Evolutionary conservation across 2,888 invertebrate genomes (phyloP), one percentile per base, ranked within the genome.

Genomic region (Cantharis lateralis): DNA sequence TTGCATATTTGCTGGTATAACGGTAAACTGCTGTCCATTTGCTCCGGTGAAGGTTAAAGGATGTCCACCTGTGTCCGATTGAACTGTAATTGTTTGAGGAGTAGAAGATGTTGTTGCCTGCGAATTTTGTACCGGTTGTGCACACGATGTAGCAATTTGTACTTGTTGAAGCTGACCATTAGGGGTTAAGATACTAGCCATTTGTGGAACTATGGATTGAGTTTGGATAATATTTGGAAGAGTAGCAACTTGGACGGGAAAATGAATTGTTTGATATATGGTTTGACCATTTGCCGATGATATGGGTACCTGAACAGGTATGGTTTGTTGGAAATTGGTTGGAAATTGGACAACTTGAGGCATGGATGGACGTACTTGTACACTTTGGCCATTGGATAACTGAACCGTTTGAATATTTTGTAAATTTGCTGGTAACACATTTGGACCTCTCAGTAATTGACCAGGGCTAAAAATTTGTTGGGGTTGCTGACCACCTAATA

Each of bases 241-340:
- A 16, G 93, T 92, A 4, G 90, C 89, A 62, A 89, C 90, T 87
- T 97, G 97, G 15, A 98, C 91, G 0, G 98, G 98, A 83, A 98
- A 93, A 87, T 98, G 98, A 0, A 98, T 94, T 0, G 98, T 98
- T 87, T 98, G 98, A 88, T 97, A 95, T 77, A 98, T 94, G 0
- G 98, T 98, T 88, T 98, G 98, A 0, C 98, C 98, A 87, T 95
- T 95, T 18, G 87, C 89, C 73, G 95, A 93, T 70, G 93, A 93
- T 80, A 97, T 95, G 1, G 97, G 97, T 78, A 97, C 95, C 88
- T 98, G 98, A 4, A 98, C 95, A 0, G 96, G 96, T 71, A 97
- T 95, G 77, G 95, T 93, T 84, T 93, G 94, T 84, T 93, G 93
- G 89, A 92, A n/a, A n/a, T n/a, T 90, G 9, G 78, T 78, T 2